A percentile compares a stretch with the other conserved stretches of the same genome.
Conservation (phyloP, 2,113 vertebrate species). For the Ranitomeya imitator region DNA sequence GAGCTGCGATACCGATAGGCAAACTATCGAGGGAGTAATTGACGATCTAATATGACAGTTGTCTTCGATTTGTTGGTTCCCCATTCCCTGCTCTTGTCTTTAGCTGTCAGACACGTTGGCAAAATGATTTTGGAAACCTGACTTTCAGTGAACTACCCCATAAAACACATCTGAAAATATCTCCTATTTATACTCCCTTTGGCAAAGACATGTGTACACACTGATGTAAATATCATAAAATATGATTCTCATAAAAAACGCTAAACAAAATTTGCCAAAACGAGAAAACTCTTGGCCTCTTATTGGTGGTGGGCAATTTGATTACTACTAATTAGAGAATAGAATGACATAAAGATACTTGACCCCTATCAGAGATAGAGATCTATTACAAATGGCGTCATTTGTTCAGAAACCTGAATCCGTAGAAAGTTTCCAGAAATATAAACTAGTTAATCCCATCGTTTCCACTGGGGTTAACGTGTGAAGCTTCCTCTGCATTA, state of each 20-base stretch:
- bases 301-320: constrained; percentile 26
- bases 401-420: constrained; percentile 10
- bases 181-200: neutral
- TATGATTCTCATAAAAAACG: neutral
- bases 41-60: no score
- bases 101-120: neutral
- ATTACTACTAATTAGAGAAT: constrained; percentile 42
- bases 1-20: neutral
- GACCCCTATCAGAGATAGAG: constrained; percentile 47
- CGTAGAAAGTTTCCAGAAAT: constrained; percentile 47
- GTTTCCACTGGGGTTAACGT: constrained; percentile 51
- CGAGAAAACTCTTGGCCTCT: neutral
- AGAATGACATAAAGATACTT: constrained; percentile 35
- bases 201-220: constrained; percentile 13
- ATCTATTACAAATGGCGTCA: constrained; percentile 45
- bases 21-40: no score
- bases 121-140: neutral
- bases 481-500: constrained; percentile 56
- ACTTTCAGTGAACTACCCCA: neutral
- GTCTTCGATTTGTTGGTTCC: neutral
- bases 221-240: constrained; percentile 17
- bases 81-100: neutral
- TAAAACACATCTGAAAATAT: constrained; percentile 4
- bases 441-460: constrained; percentile 48
- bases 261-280: constrained; percentile 10